These are phyloP conservation scores for Malaclemys terrapin DNA, from an alignment of 2,113 vertebrate genomes.

Conservation along the genomic window DNA sequence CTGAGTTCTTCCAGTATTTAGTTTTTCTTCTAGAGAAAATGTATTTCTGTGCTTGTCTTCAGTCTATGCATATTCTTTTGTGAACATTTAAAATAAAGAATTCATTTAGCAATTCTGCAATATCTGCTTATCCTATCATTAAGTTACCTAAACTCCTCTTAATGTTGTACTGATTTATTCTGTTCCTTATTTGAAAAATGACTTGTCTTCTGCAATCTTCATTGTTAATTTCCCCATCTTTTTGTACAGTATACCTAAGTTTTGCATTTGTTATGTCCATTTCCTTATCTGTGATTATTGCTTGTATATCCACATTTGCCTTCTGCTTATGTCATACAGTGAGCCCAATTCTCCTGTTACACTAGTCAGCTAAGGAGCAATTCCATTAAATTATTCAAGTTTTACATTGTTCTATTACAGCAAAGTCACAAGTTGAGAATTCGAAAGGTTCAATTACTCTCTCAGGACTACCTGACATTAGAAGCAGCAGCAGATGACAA, in stretches of 20 bases:
- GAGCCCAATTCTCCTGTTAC: neutral
- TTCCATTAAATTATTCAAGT: neutral
- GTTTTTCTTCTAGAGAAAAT: neutral
- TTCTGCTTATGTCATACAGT: neutral
- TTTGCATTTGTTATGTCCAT: neutral
- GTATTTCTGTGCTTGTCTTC: neutral
- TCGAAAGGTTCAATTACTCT: neutral
- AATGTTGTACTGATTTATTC: neutral
- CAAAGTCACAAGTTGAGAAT: neutral
- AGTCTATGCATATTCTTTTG: neutral
- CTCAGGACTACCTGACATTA: neutral
- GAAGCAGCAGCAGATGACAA: neutral
- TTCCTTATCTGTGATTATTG: neutral
- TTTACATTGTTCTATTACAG: neutral
- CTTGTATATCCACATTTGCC: neutral
- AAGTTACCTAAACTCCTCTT: neutral
- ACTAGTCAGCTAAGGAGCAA: neutral
- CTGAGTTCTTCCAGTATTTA: neutral
- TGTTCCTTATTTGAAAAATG: neutral
- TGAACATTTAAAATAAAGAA: neutral
- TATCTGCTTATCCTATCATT: neutral
- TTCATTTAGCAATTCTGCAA: neutral
- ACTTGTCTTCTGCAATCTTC: neutral
- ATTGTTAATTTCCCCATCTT: neutral
- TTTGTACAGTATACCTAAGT: neutral